These are phyloP conservation scores for Gadopsis bispinosus DNA, from an alignment of 2,797 vertebrate species.

Conservation along the genomic window DNA sequence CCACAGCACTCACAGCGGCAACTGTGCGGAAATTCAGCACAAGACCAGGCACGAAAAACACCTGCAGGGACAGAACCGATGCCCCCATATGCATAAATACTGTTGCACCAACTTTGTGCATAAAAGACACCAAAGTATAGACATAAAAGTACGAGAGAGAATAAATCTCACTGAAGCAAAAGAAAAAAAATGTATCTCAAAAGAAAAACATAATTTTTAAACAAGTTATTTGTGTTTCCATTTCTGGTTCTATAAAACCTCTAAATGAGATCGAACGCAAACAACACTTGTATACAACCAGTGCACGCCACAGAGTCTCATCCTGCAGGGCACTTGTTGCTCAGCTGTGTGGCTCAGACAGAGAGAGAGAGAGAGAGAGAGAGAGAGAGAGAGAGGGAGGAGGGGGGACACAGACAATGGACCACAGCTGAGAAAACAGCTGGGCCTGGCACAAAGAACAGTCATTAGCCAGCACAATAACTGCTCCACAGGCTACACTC, in stretches of 20 bases:
- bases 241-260: slow-evolving; percentile 9
- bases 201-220: too few relatives aligned
- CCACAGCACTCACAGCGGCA: not conserved
- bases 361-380: slow-evolving; percentile 12
- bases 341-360: slow-evolving; percentile 29
- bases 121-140: too few relatives aligned
- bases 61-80: not conserved
- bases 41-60: not conserved
- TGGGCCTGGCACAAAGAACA: slow-evolving; percentile 56
- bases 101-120: not conserved
- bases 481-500: slow-evolving; percentile 47
- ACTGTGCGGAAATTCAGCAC: not conserved
- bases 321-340: slow-evolving; percentile 53
- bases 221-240: too few relatives aligned
- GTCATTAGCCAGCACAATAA: slow-evolving; percentile 63
- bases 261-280: not conserved
- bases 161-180: not conserved
- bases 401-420: slow-evolving; percentile 31
- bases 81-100: not conserved
- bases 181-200: not conserved
- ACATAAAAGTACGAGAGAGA: too few relatives aligned
- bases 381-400: slow-evolving; percentile 15
- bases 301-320: slow-evolving; percentile 19
- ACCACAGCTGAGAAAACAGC: slow-evolving; percentile 69
- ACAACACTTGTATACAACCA: not conserved